phyloP scores from a whole-genome alignment of 2,888 invertebrate species.

The Andrena hattorfiana region DNA sequence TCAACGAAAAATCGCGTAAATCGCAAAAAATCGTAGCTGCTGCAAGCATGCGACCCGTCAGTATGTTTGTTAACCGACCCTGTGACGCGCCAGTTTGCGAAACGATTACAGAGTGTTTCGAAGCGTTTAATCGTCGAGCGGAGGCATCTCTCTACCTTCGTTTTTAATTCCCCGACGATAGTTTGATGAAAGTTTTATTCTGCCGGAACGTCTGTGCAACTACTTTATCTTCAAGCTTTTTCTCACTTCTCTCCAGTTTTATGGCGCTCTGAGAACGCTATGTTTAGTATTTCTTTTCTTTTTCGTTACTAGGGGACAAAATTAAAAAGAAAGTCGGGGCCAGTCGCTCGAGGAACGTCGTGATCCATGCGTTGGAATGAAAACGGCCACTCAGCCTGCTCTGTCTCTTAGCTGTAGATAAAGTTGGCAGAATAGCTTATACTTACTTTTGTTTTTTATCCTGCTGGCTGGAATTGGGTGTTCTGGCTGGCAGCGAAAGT shows the following conservation, averaged over 20 bases:
- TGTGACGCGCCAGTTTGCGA: not conserved
- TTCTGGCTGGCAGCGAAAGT: not conserved
- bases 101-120: not conserved
- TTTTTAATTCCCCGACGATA: not conserved
- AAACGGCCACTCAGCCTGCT: no score
- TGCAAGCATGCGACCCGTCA: not conserved
- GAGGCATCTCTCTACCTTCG: not conserved
- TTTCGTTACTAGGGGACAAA: no score
- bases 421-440: no score
- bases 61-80: not conserved
- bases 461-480: not conserved
- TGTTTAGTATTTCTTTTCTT: no score
- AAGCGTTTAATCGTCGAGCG: not conserved
- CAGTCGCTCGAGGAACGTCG: no score
- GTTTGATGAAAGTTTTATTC: not conserved
- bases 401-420: no score
- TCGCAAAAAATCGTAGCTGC: not conserved
- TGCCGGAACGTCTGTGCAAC: no score
- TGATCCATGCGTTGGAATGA: no score
- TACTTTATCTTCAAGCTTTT: no score
- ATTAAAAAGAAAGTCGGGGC: no score
- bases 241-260: no score
- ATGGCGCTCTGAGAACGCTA: no score
- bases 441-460: not conserved
- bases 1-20: not conserved